Evolutionary conservation across 2,888 invertebrate species (phyloP), one percentile per base, ranked within the genome.

Genomic region (Campoplex nolae): DNA sequence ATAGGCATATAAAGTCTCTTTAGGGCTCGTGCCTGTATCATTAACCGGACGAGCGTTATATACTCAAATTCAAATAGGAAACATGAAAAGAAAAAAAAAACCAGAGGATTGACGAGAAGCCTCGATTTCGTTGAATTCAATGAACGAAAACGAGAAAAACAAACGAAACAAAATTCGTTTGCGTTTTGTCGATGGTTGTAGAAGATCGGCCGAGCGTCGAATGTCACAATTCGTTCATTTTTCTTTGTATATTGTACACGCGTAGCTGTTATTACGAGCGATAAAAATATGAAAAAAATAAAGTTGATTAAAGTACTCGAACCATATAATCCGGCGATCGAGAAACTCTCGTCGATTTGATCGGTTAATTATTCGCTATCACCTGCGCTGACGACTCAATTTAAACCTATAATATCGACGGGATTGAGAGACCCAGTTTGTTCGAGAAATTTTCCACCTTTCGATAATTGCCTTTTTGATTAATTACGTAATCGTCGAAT

Each of bases 291-390:
- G 45, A 7, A 67, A 67, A 23, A n/a, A 48, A 65, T 28, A 35
- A 54, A 32, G 45, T 4, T 45, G 58, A 79, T 3, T 2, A n/a
- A n/a, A 23, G 58, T n/a, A 11, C 28, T 35, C 23, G 62, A 11
- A 45, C 70, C 42, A 28, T n/a, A 45, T 23, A 23, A 23, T 23
- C 11, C 0, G 38, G n/a, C 42, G 23, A 51, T 80, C 65, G 73
- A 35, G 28, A 45, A 38, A 48, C 54, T 51, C 51, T 28, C 28
- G 62, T 48, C 56, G 67, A 74, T 51, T 75, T 62, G 67, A 80
- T 80, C 74, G 54, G 32, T 82, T 74, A 82, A 82, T 82, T 65
- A 68, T 75, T 42, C 54, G 74, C n/a, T 68, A 74, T 82, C 74
- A 82, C 74, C 81, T 82, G 81, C 81, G 23, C 51, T 38, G 71